phyloP scores from a whole-genome alignment of 2,113 vertebrate species.

The Holacanthus passer region DNA sequence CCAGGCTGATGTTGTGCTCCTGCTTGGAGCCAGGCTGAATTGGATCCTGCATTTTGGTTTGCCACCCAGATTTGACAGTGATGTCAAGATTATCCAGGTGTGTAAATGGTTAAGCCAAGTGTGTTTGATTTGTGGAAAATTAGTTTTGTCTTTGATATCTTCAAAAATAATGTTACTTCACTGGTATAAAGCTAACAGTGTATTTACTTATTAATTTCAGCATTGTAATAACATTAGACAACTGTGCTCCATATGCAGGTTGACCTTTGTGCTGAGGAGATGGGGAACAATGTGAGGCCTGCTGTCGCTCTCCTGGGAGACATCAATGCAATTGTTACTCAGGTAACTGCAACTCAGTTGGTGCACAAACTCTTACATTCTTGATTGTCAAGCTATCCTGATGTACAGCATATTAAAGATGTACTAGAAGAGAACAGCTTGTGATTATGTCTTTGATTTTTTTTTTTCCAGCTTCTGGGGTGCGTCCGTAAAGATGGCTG shows the following conservation, averaged over 20 bases:
- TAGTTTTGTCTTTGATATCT: neutral
- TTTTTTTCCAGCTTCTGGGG: constrained; percentile 85
- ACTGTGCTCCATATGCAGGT: constrained; percentile 80
- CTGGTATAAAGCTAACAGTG: neutral
- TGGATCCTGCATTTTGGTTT: constrained; percentile 99
- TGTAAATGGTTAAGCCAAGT: neutral
- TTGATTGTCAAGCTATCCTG: neutral
- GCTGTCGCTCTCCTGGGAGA: constrained; percentile 91
- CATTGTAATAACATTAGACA: neutral
- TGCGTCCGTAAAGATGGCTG: constrained; percentile 81
- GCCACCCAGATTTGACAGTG: constrained; percentile 89
- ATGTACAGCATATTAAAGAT: neutral
- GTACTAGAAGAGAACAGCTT: neutral
- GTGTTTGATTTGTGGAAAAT: neutral
- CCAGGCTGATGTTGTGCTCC: constrained; percentile 91
- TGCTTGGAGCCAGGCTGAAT: constrained; percentile 95
- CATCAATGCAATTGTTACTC: constrained; percentile 86
- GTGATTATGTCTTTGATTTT: neutral
- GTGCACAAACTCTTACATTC: neutral
- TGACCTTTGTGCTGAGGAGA: constrained; percentile 95
- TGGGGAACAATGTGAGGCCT: constrained; percentile 96
- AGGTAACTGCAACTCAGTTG: constrained; percentile 81
- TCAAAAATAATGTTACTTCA: neutral
- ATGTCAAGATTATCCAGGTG: constrained; percentile 96
- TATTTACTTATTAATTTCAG: neutral